Evolutionary conservation across 2,113 vertebrate species (phyloP).

Genomic region (Neotoma lepida): DNA sequence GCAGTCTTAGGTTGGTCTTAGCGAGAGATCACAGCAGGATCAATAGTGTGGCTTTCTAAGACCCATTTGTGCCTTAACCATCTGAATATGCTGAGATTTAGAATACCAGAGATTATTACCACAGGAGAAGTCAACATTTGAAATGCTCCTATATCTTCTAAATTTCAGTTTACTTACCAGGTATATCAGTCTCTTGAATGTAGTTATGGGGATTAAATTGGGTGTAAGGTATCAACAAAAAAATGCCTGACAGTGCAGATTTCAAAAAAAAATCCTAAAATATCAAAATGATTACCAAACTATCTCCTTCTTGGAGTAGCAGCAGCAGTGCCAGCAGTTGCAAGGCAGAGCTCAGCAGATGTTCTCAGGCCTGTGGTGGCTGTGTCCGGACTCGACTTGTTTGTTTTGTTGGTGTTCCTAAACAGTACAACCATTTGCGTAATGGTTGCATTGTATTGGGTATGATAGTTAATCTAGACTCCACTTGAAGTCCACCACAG

Average conservation of each 20-base stretch:
- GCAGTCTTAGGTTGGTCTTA: neutral
- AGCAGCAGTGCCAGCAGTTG: neutral
- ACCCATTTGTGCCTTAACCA: slow-evolving; percentile 4
- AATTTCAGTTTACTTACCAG: neutral
- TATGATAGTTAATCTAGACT: neutral
- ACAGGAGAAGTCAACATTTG: slow-evolving; percentile 20
- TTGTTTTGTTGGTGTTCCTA: neutral
- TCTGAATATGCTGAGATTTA: neutral
- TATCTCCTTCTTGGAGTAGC: neutral
- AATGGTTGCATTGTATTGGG: neutral
- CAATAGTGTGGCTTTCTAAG: neutral
- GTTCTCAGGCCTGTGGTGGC: neutral
- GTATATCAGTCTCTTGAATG: neutral
- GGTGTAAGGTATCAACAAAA: neutral
- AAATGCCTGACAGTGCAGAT: slow-evolving; percentile 1
- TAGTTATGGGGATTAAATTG: neutral
- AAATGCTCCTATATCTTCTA: neutral
- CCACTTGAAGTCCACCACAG: neutral
- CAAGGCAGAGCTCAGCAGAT: neutral
- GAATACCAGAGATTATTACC: neutral
- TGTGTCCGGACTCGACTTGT: neutral
- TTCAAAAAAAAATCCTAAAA: slow-evolving; percentile 32
- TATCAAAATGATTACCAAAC: neutral
- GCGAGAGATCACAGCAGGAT: neutral
- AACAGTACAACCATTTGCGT: neutral